These are phyloP conservation scores for Subacronicta megacephala DNA, from an alignment of 2,888 invertebrate genomes.

Conservation along the genomic window DNA sequence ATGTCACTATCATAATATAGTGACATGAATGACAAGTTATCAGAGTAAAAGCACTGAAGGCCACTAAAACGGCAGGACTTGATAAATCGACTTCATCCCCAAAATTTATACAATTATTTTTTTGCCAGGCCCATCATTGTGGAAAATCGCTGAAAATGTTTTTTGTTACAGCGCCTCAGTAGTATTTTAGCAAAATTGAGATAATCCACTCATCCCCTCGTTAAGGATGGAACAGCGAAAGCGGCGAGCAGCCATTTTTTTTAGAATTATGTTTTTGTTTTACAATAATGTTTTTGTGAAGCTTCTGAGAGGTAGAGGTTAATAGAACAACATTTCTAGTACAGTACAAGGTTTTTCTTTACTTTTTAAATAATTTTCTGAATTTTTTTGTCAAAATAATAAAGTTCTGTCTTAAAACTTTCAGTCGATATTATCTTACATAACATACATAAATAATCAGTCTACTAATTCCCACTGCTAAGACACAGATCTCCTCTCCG, in stretches of 20 bases:
- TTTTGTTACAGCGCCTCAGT: slow-evolving; percentile 22
- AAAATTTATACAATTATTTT: slow-evolving; percentile 1
- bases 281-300: slow-evolving; percentile 15
- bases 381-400: too few species aligned
- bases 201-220: slow-evolving; percentile 52
- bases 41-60: background rate
- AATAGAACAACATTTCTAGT: slow-evolving; percentile 20
- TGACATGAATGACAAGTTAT: slow-evolving; percentile 1
- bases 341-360: background rate
- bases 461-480: too few species aligned
- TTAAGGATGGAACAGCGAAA: slow-evolving; percentile 26
- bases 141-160: slow-evolving; percentile 36
- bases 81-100: slow-evolving; percentile 1
- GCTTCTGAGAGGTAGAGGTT: slow-evolving; percentile 2
- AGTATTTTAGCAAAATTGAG: slow-evolving; percentile 54
- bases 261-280: slow-evolving; percentile 7
- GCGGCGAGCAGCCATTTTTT: slow-evolving; percentile 4
- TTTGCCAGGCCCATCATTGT: slow-evolving; percentile 4
- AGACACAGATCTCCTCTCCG: too few species aligned
- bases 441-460: too few species aligned
- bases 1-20: background rate
- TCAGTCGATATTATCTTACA: too few species aligned
- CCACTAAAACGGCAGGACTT: background rate
- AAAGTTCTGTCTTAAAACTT: too few species aligned
- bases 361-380: background rate